phyloP scores from a whole-genome alignment of 2,113 vertebrate genomes.

The Festucalex cinctus region DNA sequence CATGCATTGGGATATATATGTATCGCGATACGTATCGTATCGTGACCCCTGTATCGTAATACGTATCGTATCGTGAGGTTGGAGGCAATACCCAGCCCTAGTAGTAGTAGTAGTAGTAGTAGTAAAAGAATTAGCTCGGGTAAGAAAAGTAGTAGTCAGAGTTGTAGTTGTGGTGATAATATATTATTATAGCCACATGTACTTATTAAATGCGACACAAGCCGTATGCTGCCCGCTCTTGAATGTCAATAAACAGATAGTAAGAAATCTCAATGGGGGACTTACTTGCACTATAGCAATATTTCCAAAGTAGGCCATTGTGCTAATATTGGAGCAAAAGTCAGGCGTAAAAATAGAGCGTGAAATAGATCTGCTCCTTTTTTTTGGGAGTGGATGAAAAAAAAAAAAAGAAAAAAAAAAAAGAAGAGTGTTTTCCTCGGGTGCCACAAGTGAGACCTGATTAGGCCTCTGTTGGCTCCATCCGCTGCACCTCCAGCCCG shows the following conservation, averaged over 20 bases:
- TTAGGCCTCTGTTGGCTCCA: constrained; percentile 61
- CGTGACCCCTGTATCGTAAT: too few relatives aligned
- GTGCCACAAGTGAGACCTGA: constrained; percentile 64
- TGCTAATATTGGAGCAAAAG: constrained; percentile 74
- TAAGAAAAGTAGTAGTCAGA: too few relatives aligned
- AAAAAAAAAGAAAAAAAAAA: constrained; percentile 10
- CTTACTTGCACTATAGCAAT: constrained; percentile 47
- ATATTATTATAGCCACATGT: too few relatives aligned
- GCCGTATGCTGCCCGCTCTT: neutral
- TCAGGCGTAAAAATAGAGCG: constrained; percentile 74
- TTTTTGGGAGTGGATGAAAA: constrained; percentile 49
- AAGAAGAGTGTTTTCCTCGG: constrained; percentile 41
- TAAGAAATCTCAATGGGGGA: constrained; percentile 24
- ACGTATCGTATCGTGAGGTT: too few relatives aligned
- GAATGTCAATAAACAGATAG: neutral
- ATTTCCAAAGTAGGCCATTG: constrained; percentile 70
- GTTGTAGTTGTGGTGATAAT: too few relatives aligned
- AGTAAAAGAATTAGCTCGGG: too few relatives aligned
- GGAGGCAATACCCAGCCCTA: too few relatives aligned
- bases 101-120: too few relatives aligned
- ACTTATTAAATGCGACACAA: neutral
- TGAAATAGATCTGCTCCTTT: constrained; percentile 78
- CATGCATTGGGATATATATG: too few relatives aligned
- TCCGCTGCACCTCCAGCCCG: constrained; percentile 38
- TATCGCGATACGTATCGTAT: too few relatives aligned